These are phyloP conservation scores for Stenolophus ochropezus DNA, from an alignment of 2,888 invertebrate genomes.

Conservation along the genomic window DNA sequence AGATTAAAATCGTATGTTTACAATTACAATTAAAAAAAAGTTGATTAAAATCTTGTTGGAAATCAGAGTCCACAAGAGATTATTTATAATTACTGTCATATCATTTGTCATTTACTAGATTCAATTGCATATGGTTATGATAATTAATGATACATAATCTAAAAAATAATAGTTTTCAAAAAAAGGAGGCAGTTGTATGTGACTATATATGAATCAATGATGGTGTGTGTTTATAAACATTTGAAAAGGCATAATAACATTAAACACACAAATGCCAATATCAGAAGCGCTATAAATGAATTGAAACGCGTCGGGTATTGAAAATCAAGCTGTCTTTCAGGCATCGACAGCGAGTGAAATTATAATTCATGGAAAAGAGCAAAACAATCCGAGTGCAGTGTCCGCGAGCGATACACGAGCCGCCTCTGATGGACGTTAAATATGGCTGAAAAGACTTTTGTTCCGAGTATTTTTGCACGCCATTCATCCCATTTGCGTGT, in stretches of 20 bases:
- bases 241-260: background rate
- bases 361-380: conserved; percentile 7
- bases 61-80: too few relatives aligned
- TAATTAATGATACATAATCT: too few relatives aligned
- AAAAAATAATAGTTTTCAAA: too few relatives aligned
- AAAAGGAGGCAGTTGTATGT: too few relatives aligned
- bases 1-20: too few relatives aligned
- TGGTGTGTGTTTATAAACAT: background rate
- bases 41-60: too few relatives aligned
- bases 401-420: background rate
- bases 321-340: background rate
- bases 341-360: background rate
- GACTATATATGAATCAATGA: too few relatives aligned
- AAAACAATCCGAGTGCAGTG: background rate
- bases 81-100: too few relatives aligned
- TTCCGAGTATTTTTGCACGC: conserved; percentile 11
- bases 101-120: too few relatives aligned
- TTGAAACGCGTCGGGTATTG: background rate
- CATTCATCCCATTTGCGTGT: conserved; percentile 3
- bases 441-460: conserved; percentile 18
- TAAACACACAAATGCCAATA: background rate
- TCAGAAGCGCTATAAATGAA: background rate
- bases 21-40: too few relatives aligned
- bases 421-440: background rate
- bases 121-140: too few relatives aligned